Conservation (phyloP, 2,797 vertebrate species). For the Dromococcyx pavoninus region DNA sequence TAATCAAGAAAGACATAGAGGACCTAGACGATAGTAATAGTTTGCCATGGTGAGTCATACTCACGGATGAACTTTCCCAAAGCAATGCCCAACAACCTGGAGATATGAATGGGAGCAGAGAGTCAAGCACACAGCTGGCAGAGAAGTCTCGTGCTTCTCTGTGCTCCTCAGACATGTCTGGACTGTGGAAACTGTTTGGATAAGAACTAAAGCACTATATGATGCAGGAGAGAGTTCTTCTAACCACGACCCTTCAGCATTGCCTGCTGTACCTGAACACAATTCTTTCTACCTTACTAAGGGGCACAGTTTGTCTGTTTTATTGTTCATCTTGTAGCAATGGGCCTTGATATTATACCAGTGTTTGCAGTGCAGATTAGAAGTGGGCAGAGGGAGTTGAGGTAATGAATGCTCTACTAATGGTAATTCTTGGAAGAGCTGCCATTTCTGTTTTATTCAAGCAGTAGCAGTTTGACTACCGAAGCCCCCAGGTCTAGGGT, state of each 20-base stretch:
- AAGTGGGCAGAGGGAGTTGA: not conserved
- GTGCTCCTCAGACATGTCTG: not conserved
- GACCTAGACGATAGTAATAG: not conserved
- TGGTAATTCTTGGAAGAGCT: not conserved
- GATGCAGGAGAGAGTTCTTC: not conserved
- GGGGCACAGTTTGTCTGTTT: not conserved
- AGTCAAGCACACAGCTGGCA: not conserved
- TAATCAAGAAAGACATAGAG: not conserved
- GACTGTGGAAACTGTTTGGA: not conserved
- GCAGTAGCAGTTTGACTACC: not conserved
- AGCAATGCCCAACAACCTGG: not conserved
- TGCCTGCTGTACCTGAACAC: not conserved
- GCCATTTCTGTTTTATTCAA: not conserved
- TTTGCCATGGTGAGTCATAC: not conserved
- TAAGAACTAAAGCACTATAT: not conserved
- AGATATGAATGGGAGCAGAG: not conserved
- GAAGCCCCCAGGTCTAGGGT: not conserved
- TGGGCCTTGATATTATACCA: not conserved
- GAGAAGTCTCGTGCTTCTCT: not conserved
- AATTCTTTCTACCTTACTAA: fast-evolving
- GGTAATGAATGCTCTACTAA: not conserved
- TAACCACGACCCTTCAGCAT: not conserved
- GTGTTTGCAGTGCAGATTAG: not conserved
- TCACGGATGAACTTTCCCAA: not conserved
- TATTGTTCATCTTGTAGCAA: not conserved